Percentiles rank a stretch among this genome's conserved stretches.
These are phyloP conservation scores for Drosophila barbarae DNA, from an alignment of 2,888 invertebrate genomes.

Conservation along the genomic window DNA sequence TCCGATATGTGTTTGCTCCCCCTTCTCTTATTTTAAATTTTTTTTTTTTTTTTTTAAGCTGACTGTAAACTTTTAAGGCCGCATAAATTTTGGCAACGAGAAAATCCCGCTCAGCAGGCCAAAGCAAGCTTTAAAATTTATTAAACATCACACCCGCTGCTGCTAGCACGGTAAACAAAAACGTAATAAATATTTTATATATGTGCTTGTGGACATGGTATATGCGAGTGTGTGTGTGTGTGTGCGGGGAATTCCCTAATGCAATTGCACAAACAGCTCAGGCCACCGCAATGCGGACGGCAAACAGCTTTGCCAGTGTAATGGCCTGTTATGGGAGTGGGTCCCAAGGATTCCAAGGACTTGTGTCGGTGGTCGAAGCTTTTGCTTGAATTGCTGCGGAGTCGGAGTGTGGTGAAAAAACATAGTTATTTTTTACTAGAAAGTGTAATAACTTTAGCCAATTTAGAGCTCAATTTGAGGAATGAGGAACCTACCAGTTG, in stretches of 20 bases:
- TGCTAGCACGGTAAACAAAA: conserved; percentile 35
- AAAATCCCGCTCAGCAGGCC: conserved; percentile 21
- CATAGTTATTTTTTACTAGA: conserved; percentile 6
- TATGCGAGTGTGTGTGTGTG: neutral
- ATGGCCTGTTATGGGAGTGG: conserved; percentile 27
- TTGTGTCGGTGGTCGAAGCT: neutral
- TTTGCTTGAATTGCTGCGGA: neutral
- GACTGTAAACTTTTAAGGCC: conserved; percentile 15
- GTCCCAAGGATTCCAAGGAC: conserved; percentile 11
- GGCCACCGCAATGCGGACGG: conserved; percentile 35
- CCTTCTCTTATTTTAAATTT: neutral
- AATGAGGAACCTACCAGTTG: neutral
- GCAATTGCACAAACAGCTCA: conserved; percentile 41
- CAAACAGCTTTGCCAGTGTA: conserved; percentile 41
- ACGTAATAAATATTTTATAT: conserved; percentile 36
- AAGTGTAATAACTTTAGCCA: conserved; percentile 8
- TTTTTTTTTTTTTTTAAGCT: neutral
- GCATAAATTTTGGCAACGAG: conserved; percentile 11
- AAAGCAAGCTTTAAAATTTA: conserved; percentile 36
- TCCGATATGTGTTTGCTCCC: neutral
- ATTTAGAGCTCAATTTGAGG: conserved; percentile 2
- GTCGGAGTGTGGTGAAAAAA: neutral
- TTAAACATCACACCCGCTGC: conserved; percentile 23
- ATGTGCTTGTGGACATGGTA: neutral
- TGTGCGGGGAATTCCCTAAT: conserved; percentile 28